Evolutionary conservation across 1,140 invertebrate genomes (phyloP), one percentile per base, ranked within the genome.

Genomic region (Neomicropteryx cornuta): DNA sequence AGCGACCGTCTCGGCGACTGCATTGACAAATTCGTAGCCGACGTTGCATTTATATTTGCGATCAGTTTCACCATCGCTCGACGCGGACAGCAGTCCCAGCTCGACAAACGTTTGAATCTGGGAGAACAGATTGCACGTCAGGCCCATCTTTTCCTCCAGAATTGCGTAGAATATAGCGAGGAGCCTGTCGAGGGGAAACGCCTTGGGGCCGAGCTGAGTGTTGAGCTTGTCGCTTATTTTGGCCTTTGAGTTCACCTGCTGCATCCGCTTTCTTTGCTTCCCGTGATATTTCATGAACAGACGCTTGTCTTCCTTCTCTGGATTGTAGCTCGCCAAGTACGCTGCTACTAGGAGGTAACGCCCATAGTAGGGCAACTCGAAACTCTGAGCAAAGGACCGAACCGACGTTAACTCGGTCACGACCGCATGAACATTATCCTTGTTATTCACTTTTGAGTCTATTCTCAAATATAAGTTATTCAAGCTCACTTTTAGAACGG

Each of bases 161-260:
- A 96, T 91, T 1, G 85, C 79, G 66, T 90, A 93, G 63, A 94
- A 95, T 48, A 96, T 94, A 3, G 87, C 86, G 33, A 95, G 58
- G 49, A 95, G 64, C 37, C 91, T 70, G 53, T 91, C 83, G 13
- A 95, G 65, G 2, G 76, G 76, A 53, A 95, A 94, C 1, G 72
- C 64, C 58, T 86, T 85, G 1, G 89, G 89, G 0, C 86, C 86
- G 8, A 81, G 57, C 10, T 72, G 69, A n/a, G 62, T 70, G 33
- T 65, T 73, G 33, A 75, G 48, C 52, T 75, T 69, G 56, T 76
- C 60, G 40, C 49, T 70, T 18, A 70, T 60, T 48, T 70, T 73
- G 2, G 64, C 71, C 49, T 67, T 70, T 2, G 71, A 70, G 46
- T 71, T 75, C 0, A 65, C 69, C 48, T 70, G 71, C 48, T 76